Percentiles rank a stretch among this genome's conserved stretches.
These are phyloP conservation scores for Cryptotis parvus DNA, from an alignment of 2,113 vertebrate genomes.

Conservation along the genomic window DNA sequence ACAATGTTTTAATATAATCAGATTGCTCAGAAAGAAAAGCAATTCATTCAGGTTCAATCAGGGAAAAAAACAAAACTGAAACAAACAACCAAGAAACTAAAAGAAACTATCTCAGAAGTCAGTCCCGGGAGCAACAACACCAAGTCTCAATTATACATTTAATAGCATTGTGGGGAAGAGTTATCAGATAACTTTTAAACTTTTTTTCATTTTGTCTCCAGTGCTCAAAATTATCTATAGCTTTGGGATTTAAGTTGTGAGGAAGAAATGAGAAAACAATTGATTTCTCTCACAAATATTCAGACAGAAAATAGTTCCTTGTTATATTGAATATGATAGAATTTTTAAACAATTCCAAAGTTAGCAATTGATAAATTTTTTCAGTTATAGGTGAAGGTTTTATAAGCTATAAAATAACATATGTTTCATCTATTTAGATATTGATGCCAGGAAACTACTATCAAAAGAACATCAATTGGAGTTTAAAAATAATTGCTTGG, in stretches of 20 bases:
- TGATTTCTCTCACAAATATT: not conserved
- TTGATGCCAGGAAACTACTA: not conserved
- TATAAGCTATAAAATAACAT: not conserved
- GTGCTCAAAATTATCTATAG: not conserved
- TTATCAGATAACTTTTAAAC: not conserved
- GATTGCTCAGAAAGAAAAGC: not conserved
- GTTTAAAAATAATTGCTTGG: not conserved
- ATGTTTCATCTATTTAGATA: not conserved
- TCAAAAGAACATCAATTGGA: not conserved
- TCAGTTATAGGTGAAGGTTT: not conserved
- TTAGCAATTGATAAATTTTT: not conserved
- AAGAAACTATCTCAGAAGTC: not conserved
- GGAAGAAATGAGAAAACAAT: not conserved
- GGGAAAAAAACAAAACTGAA: not conserved
- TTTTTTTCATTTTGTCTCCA: not conserved
- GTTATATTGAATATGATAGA: not conserved
- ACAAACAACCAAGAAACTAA: not conserved
- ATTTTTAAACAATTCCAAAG: not conserved
- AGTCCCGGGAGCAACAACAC: not conserved
- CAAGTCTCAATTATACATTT: not conserved
- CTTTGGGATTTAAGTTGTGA: not conserved
- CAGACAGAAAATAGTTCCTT: not conserved
- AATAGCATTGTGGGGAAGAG: not conserved
- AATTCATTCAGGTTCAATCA: not conserved
- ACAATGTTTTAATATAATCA: not conserved